Base-by-base conservation (phyloP, 2,113 vertebrate genomes). In the Heterotilapia buettikoferi region DNA sequence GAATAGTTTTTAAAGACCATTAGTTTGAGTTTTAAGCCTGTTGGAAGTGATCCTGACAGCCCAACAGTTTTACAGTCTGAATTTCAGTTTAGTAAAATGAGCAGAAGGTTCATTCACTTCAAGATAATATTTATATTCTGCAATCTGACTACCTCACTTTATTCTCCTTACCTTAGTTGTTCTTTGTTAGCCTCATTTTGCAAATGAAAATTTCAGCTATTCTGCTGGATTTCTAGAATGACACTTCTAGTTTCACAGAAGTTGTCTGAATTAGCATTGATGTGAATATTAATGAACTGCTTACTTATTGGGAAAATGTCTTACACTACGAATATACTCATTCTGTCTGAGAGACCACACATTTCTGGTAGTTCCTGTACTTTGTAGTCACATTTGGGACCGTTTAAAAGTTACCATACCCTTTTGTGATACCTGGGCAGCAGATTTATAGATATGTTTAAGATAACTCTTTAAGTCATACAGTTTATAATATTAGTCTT, bases 381-480 rank as follows among this genome's bases (percentile, higher is more conserved):
- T 8, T 76, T 76, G 24, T 50, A 31, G 43, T 50, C 6, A 29
- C 43, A 12, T 76, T 31, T 50, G 5, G 43, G 40, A 31, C 14
- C 1, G 1, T 52, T n/a, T 33, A 52, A 50, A 19, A n/a, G 7
- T 78, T 19, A 9, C 6, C 45, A 52, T 78, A 78, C 45, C 47
- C 43, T 1, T 2, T 52, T 50, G 45, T 78, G 45, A 1, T n/a
- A 33, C 45, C 0, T 52, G 10, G 0, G 45, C 45, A 50, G 0
- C 71, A 31, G 26, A 33, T 52, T 52, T 78, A 5, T 52, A n/a
- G 6, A 78, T 31, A 33, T 52, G 6, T 52, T 5, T n/a, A n/a
- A 47, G 24, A 50, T 11, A 8, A 78, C 24, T 0, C 4, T 3
- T 47, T 9, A 47, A 76, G 3, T 47, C 24, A 76, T 76, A 11